These are phyloP conservation scores for Dermochelys coriacea DNA, from an alignment of 2,797 vertebrate genomes.

Conservation along the genomic window DNA sequence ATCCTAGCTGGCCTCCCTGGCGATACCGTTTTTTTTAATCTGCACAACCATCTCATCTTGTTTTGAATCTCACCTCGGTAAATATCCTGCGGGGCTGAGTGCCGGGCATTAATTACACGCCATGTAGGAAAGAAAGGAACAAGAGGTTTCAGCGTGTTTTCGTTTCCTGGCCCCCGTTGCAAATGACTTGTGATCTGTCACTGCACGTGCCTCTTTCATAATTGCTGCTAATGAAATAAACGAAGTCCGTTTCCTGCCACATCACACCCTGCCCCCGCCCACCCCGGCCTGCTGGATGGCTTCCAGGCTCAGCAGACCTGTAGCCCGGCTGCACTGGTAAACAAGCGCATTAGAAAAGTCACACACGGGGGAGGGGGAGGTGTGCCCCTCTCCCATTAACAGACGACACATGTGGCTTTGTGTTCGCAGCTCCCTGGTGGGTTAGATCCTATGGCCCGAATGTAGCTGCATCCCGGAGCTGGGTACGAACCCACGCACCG, in stretches of 20 bases:
- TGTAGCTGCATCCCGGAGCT: not conserved
- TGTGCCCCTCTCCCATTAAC: not conserved
- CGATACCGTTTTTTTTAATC: not conserved
- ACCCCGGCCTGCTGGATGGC: accelerated
- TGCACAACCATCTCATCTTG: not conserved
- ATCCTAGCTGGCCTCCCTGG: accelerated
- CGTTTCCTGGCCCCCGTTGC: not conserved
- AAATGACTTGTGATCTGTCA: not conserved
- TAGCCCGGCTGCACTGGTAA: not conserved
- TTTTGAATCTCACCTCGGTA: not conserved
- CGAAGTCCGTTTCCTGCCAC: not conserved
- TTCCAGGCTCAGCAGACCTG: not conserved
- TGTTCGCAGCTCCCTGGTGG: not conserved
- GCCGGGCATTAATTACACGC: not conserved
- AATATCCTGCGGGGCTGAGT: not conserved
- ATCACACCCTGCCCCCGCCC: not conserved
- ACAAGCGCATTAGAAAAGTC: not conserved
- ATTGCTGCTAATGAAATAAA: accelerated
- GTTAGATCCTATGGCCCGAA: no score
- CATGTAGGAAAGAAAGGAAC: no score
- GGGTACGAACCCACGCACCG: not conserved
- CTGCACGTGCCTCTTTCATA: not conserved
- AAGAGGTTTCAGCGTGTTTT: not conserved
- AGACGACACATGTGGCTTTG: not conserved
- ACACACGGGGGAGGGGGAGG: not conserved